These are phyloP conservation scores for Drosophila borealis DNA, from an alignment of 2,888 invertebrate genomes.

Conservation along the genomic window DNA sequence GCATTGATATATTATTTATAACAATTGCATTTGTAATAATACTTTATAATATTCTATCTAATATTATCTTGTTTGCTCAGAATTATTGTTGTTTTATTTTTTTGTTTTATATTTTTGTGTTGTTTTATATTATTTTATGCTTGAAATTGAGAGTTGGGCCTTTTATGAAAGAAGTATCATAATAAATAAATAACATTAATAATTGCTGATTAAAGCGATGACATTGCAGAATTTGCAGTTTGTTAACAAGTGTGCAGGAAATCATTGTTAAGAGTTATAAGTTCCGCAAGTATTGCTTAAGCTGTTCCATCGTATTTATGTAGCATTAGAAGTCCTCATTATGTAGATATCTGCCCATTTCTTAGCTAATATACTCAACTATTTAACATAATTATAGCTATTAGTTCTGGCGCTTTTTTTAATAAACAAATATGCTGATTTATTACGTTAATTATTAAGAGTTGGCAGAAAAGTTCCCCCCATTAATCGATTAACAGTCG, in stretches of 20 bases:
- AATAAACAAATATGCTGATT: constrained; percentile 33
- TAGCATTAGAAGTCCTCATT: neutral
- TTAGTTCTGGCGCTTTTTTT: constrained; percentile 4
- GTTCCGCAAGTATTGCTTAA: constrained; percentile 22
- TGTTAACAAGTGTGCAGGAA: constrained; percentile 28
- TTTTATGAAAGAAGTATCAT: neutral
- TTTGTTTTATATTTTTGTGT: neutral
- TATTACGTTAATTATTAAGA: constrained; percentile 22
- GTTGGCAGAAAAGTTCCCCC: neutral
- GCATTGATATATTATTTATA: too few relatives aligned
- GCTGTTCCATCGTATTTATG: neutral
- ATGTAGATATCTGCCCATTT: neutral
- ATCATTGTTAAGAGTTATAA: constrained; percentile 10
- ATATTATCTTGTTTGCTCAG: too few relatives aligned
- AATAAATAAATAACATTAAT: constrained; percentile 7
- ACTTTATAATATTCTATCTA: too few relatives aligned
- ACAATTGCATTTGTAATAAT: too few relatives aligned
- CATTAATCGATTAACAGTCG: constrained; percentile 28
- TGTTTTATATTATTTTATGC: neutral
- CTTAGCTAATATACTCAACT: constrained; percentile 5
- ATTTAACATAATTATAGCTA: constrained; percentile 13
- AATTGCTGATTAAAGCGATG: constrained; percentile 33
- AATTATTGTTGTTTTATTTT: neutral
- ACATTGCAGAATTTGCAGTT: constrained; percentile 36
- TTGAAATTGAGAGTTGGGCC: constrained; percentile 4